Evolutionary conservation across 2,888 invertebrate species (phyloP).

Genomic region (Polyommatus iphigenia): DNA sequence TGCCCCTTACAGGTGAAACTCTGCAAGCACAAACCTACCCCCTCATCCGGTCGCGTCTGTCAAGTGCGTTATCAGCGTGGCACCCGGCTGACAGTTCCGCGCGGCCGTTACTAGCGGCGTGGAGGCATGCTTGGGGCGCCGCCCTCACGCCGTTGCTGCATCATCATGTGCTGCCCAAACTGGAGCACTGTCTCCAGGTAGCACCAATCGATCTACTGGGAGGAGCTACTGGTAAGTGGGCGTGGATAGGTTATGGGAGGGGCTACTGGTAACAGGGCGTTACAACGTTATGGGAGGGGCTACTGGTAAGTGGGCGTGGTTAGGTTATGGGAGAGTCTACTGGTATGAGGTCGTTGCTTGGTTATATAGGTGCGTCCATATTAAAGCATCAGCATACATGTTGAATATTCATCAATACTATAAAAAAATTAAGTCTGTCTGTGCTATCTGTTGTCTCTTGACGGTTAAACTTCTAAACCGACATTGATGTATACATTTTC

Average conservation of each 20-base stretch:
- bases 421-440: too few species aligned
- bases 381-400: too few species aligned
- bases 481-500: too few species aligned
- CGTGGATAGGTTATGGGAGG: too few species aligned
- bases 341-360: too few species aligned
- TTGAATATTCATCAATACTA: too few species aligned
- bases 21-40: conserved; percentile 87
- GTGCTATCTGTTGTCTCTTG: too few species aligned
- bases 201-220: conserved; percentile 67
- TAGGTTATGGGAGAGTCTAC: too few species aligned
- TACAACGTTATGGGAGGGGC: conserved; percentile 51
- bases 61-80: conserved; percentile 94
- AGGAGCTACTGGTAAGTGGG: conserved; percentile 33
- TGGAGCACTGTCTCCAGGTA: conserved; percentile 84
- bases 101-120: conserved; percentile 93
- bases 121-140: conserved; percentile 84
- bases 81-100: conserved; percentile 97
- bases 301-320: too few species aligned
- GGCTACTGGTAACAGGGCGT: too few species aligned
- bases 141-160: conserved; percentile 84
- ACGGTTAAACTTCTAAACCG: too few species aligned
- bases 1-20: conserved; percentile 55
- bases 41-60: conserved; percentile 94
- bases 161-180: conserved; percentile 93
- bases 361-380: too few species aligned